Percentiles rank a stretch among this genome's conserved stretches.
Conservation (phyloP, 2,888 invertebrate genomes). For the Dinocampus coccinellae region DNA sequence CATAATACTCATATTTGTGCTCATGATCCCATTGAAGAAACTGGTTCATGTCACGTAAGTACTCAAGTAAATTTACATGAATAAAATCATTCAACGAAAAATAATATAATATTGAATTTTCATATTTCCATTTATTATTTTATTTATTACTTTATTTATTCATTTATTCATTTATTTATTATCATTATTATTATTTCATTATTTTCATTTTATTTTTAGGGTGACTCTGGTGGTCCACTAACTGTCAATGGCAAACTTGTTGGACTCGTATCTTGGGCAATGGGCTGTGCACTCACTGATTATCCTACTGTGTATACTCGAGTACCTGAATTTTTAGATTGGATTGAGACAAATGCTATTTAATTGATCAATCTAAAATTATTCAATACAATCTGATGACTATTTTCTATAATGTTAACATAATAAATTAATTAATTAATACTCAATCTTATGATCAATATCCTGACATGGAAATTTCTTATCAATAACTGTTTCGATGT, state of each 20-base stretch:
- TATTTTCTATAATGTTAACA: neutral
- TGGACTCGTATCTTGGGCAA: conserved; percentile 61
- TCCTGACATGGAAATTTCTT: neutral
- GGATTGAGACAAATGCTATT: conserved; percentile 49
- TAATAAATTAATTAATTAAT: neutral
- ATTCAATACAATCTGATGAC: neutral
- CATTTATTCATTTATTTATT: neutral
- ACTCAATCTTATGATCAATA: neutral
- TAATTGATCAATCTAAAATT: conserved; percentile 19
- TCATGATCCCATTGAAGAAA: conserved; percentile 38
- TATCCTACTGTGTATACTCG: conserved; percentile 60
- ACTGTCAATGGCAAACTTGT: conserved; percentile 54
- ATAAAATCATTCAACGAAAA: no score
- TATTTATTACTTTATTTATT: neutral
- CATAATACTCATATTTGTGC: conserved; percentile 46
- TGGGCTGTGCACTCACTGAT: conserved; percentile 52
- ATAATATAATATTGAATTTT: no score
- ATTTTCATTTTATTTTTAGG: no score
- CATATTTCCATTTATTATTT: neutral
- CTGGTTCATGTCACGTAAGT: conserved; percentile 50
- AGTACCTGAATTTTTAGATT: conserved; percentile 50
- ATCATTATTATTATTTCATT: no score
- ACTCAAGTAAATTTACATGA: neutral
- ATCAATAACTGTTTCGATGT: neutral
- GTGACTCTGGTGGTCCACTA: conserved; percentile 62